Base-by-base conservation (phyloP, 2,888 invertebrate species). In the Rhingia rostrata region DNA sequence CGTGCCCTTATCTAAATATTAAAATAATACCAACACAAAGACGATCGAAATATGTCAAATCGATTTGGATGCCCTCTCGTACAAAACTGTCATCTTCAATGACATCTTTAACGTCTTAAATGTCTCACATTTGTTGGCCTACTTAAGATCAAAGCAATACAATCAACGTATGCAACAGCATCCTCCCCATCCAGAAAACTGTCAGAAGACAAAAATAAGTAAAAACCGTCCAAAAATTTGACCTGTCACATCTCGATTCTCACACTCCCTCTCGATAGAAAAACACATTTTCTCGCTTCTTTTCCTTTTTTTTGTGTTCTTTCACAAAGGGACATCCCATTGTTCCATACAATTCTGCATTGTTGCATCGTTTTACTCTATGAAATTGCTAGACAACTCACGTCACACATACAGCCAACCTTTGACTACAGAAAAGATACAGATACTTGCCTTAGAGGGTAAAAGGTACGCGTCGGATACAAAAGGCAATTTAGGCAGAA, bases 401-500 rank as follows among this genome's bases (percentile, higher is more conserved):
- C 54, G 61, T 35, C 54, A 49, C 33, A 22, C 22, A 61, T 47
- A 54, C 69, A 73, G 58, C 69, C 45, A 30, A 35, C 14, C 61
- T 70, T 58, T 47, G 58, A 12, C 9, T 35, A 53, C 45, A 41
- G 30, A 12, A 37, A 37, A 63, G 35, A 49, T 43, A 64, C 35
- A 45, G 56, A 61, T n/a, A 30, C 35, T 43, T 10, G 9, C 3
- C 4, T 53, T 10, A 32, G 51, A 61, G 32, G 51, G 45, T 33
- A 60, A 58, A 66, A 75, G 67, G 67, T 75, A 75, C 61, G 66
- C 75, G 67, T 67, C 67, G 30, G 30, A 53, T 54, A 80, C 80
- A 70, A 80, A 83, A 80, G 84, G 74, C 84, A 84, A 84, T 84
- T 80, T 84, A 80, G 84, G 84, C 80, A 80, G 80, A 80, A 75